These are phyloP conservation scores for Spialia ferax DNA, from an alignment of 2,888 invertebrate genomes.

Conservation along the genomic window DNA sequence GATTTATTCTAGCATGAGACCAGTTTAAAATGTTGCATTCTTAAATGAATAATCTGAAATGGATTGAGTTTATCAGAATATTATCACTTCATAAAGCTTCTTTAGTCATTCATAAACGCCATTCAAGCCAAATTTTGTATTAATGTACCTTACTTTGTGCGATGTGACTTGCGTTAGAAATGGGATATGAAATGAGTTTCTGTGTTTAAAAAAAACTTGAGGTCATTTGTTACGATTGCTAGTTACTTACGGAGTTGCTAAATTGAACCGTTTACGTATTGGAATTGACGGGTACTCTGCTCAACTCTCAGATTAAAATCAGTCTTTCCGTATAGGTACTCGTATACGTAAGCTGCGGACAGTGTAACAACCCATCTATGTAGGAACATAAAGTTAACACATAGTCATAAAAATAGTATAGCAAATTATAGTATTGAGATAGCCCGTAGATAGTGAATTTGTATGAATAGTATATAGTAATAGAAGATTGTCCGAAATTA, in stretches of 20 bases:
- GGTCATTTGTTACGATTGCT: not conserved
- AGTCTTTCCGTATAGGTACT: not conserved
- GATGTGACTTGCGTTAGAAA: not conserved
- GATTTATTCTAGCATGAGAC: too few species aligned
- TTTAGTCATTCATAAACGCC: not conserved
- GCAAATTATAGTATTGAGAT: not conserved
- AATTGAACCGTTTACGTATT: not conserved
- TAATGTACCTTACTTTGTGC: conserved; percentile 18
- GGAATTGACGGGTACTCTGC: not conserved
- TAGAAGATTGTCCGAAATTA: not conserved
- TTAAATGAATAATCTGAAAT: not conserved
- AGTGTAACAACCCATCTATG: not conserved
- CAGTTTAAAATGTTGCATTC: too few species aligned
- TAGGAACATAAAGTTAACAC: not conserved
- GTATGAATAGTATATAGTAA: not conserved
- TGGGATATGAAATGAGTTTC: conserved; percentile 12
- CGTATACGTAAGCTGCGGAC: not conserved
- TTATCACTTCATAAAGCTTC: too few species aligned
- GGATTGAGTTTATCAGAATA: too few species aligned
- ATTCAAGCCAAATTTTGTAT: conserved; percentile 17
- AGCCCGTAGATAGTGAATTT: not conserved
- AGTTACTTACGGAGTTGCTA: not conserved
- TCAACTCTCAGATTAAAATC: not conserved
- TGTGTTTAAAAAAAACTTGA: not conserved
- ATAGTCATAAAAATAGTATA: not conserved